phyloP scores from a whole-genome alignment of 2,888 invertebrate genomes.

The Rhogogaster chlorosoma region DNA sequence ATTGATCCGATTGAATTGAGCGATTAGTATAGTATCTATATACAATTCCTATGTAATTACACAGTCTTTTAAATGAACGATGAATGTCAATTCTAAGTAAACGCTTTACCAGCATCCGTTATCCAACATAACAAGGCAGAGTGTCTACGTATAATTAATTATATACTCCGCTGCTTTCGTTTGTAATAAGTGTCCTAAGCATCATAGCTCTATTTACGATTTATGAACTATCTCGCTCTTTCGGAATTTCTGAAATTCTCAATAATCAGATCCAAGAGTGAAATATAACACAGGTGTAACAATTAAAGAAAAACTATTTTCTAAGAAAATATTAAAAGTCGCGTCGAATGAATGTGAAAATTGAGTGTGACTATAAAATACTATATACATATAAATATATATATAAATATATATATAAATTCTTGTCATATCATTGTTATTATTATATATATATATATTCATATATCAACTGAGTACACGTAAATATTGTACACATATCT shows the following conservation, averaged over 20 bases:
- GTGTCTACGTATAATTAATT: no score
- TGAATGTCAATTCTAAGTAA: slow-evolving; percentile 3
- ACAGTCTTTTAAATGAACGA: background rate
- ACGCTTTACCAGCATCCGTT: background rate
- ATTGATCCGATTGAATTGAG: background rate
- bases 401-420: slow-evolving; percentile 10
- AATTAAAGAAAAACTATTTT: slow-evolving; percentile 25
- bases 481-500: slow-evolving; percentile 7
- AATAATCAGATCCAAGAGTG: slow-evolving; percentile 17
- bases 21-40: background rate
- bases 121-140: background rate
- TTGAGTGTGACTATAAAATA: background rate
- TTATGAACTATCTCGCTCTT: background rate
- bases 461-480: background rate
- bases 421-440: background rate
- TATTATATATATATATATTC: background rate
- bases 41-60: background rate
- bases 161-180: background rate
- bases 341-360: background rate
- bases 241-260: no score
- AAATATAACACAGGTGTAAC: background rate
- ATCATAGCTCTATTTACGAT: background rate
- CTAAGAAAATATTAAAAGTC: slow-evolving; percentile 2
- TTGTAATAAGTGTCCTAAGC: background rate
- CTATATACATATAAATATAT: no score